These are phyloP conservation scores for Gryllus longicercus DNA, from an alignment of 2,888 invertebrate species.

Conservation along the genomic window DNA sequence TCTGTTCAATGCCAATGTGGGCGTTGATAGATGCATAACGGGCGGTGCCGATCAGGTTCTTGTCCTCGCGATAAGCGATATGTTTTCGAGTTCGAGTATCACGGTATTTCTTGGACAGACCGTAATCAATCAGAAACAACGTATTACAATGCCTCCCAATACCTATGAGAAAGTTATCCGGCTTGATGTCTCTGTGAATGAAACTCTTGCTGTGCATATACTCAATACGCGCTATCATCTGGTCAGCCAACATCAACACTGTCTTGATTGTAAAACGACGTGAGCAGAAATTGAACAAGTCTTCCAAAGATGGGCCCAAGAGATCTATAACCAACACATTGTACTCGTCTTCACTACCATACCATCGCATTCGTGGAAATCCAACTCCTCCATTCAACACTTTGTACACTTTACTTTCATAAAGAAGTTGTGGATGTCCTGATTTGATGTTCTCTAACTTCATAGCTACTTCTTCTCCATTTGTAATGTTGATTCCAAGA, in stretches of 20 bases:
- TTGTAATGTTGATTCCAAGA: conserved; percentile 85
- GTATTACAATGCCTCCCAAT: conserved; percentile 98
- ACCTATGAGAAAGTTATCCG: conserved; percentile 98
- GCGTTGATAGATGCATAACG: conserved; percentile 99
- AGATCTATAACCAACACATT: conserved; percentile 99
- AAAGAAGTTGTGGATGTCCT: conserved; percentile 96
- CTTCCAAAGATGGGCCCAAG: conserved; percentile 95
- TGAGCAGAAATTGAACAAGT: conserved; percentile 98
- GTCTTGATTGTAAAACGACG: conserved; percentile 99
- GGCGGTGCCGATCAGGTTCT: conserved; percentile 91
- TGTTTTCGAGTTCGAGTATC: conserved; percentile 89
- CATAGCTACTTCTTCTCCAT: conserved; percentile 97
- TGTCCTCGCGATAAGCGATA: conserved; percentile 95
- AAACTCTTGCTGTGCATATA: conserved; percentile 98
- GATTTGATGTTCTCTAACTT: conserved; percentile 96
- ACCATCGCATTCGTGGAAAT: conserved; percentile 92
- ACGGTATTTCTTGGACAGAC: conserved; percentile 96
- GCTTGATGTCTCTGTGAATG: conserved; percentile 98
- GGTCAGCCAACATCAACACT: conserved; percentile 97
- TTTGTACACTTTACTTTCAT: conserved; percentile 98
- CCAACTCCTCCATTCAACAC: conserved; percentile 95
- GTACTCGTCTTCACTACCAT: conserved; percentile 93
- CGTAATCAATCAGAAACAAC: conserved; percentile 98
- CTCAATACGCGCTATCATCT: conserved; percentile 92
- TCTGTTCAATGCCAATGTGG: conserved; percentile 96